phyloP scores from a whole-genome alignment of 2,888 invertebrate genomes.

The Lomographa bimaculata region DNA sequence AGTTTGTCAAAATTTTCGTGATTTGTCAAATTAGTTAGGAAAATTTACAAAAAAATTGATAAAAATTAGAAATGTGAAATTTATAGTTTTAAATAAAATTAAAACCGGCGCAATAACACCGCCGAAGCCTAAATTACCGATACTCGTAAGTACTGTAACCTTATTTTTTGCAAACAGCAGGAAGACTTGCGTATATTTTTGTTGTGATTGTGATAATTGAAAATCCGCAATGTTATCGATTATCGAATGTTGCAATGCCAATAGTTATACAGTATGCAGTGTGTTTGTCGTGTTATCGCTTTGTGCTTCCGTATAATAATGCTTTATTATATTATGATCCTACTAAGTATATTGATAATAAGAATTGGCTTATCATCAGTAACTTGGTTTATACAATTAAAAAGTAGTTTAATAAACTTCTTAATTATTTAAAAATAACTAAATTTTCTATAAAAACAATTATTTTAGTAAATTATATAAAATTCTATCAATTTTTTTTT shows the following conservation, averaged over 20 bases:
- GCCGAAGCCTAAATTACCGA: slow-evolving; percentile 48
- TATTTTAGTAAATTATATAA: no score
- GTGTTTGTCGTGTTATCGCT: slow-evolving; percentile 37
- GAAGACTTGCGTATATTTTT: slow-evolving; percentile 21
- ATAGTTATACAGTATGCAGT: slow-evolving; percentile 47
- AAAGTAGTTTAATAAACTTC: slow-evolving; percentile 3
- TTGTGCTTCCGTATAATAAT: slow-evolving; percentile 29
- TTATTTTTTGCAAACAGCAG: slow-evolving; percentile 33
- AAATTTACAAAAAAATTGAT: slow-evolving; percentile 41
- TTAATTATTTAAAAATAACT: no score
- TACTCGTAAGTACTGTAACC: slow-evolving; percentile 66
- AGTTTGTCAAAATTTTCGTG: slow-evolving; percentile 65
- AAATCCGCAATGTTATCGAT: slow-evolving; percentile 72
- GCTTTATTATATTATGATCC: no score
- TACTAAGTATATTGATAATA: no score
- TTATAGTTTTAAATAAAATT: slow-evolving; percentile 43
- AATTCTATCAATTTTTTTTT: no score
- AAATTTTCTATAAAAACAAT: no score
- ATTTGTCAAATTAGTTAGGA: slow-evolving; percentile 42
- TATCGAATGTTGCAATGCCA: slow-evolving; percentile 46
- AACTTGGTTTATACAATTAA: no score
- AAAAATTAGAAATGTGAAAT: slow-evolving; percentile 71
- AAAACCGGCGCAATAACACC: slow-evolving; percentile 48
- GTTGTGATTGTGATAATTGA: slow-evolving; percentile 28
- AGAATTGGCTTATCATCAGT: no score